Evolutionary conservation across 2,797 vertebrate genomes (phyloP), one percentile per base, ranked within the genome.

Genomic region (Natrix natrix): DNA sequence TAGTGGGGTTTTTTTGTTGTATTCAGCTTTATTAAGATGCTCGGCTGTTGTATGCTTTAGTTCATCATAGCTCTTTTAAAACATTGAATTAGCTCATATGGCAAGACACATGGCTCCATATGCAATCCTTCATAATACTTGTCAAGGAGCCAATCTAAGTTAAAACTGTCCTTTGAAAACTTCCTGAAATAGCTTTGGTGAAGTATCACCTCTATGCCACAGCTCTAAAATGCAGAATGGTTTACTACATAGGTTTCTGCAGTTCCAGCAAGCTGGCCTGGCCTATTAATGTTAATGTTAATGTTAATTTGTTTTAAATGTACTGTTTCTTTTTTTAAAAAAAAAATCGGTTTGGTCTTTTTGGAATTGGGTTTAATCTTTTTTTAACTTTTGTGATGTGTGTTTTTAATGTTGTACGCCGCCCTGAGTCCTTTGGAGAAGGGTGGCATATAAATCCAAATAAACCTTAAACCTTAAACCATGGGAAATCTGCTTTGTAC

Each of bases 41-140:
- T 95, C 90, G 95, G 96, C 94, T 95, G 92, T 95, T 97, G 96
- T 88, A 89, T 95, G 78, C n/a, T 89, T 93, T 93, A 93, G 94
- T 1, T 54, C 61, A 37, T 60, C 22, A 60, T 1, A 60, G 63
- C 22, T 91, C 61, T 43, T 91, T 54, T 22, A 93, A 74, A 86
- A 90, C 7, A 26, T 16, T 78, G 61, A 63, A 59, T 59, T 93
- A 54, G 24, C 61, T 52, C 13, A 91, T 87, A 69, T 43, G n/a
- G 43, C 28, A 91, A 91, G 59, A 60, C 17, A 78, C 43, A 60
- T 91, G 78, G 2, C 17, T 26, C n/a, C 37, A 56, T 92, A 57
- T 92, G 57, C 55, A 92, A 63, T 43, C 17, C 74, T 12, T 83
- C 74, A 83, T 48, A 83, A 83, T 83, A 48, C 20, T 83, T 83